A percentile compares a stretch with the other conserved stretches of the same genome.
These are phyloP conservation scores for Cherax quadricarinatus DNA, from an alignment of 1,140 invertebrate genomes.

Conservation along the genomic window DNA sequence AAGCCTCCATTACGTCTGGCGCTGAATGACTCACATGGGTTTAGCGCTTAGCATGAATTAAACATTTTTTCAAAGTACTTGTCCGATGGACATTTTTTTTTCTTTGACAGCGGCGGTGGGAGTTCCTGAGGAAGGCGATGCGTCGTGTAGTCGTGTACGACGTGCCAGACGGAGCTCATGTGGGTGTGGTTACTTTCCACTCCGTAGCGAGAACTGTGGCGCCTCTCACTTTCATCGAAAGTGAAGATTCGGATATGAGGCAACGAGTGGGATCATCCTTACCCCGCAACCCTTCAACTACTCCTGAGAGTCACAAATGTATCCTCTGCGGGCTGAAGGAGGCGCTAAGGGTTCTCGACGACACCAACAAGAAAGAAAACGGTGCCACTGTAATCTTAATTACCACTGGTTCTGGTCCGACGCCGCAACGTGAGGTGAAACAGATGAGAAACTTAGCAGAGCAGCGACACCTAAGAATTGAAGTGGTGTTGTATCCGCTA, in stretches of 20 bases:
- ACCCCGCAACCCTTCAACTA: conserved; percentile 67
- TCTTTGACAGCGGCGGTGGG: conserved; percentile 67
- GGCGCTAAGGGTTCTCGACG: conserved; percentile 53
- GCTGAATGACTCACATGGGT: too few species aligned
- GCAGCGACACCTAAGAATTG: conserved; percentile 41
- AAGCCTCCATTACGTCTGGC: too few species aligned
- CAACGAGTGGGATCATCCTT: conserved; percentile 71
- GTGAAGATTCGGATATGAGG: conserved; percentile 66
- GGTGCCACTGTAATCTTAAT: conserved; percentile 64
- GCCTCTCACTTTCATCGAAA: conserved; percentile 59
- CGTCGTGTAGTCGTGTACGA: conserved; percentile 70
- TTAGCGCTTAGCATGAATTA: too few species aligned
- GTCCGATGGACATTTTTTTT: background rate
- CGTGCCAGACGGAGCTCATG: conserved; percentile 61
- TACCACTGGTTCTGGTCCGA: conserved; percentile 56
- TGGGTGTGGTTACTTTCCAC: conserved; percentile 63
- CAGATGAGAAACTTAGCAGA: conserved; percentile 54
- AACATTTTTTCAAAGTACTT: too few species aligned
- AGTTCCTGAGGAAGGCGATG: conserved; percentile 69
- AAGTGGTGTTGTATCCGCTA: conserved; percentile 62
- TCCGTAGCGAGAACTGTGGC: conserved; percentile 59
- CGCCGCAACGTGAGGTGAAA: conserved; percentile 52
- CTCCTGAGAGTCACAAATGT: conserved; percentile 70
- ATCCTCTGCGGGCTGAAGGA: conserved; percentile 68
- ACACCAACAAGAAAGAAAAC: background rate